Percentiles rank a stretch among this genome's conserved stretches.
Conservation (phyloP, 2,113 vertebrate genomes). For the Malaclemys terrapin region DNA sequence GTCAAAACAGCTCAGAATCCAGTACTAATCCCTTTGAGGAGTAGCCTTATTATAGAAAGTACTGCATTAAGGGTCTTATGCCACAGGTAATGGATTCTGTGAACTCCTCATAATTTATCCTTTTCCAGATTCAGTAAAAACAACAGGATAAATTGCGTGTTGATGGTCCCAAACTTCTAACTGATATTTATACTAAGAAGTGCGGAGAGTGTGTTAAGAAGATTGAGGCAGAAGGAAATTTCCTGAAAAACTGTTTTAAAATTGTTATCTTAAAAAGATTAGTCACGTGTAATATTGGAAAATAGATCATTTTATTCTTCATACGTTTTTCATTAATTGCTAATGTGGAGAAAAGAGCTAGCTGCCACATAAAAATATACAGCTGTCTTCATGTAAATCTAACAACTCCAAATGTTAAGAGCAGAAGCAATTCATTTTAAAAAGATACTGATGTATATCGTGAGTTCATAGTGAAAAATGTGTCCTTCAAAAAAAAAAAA, state of each 20-base stretch:
- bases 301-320: background rate
- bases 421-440: constrained; percentile 70
- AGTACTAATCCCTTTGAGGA: background rate
- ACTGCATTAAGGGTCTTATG: background rate
- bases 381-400: constrained; percentile 62
- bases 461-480: constrained; percentile 78
- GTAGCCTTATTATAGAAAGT: background rate
- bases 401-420: constrained; percentile 58
- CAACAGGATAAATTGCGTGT: background rate
- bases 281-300: background rate
- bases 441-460: constrained; percentile 76
- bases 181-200: background rate
- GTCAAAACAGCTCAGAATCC: background rate
- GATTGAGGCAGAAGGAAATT: background rate
- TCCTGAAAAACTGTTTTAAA: constrained; percentile 14
- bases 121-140: background rate
- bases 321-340: constrained; percentile 26
- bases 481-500: constrained; percentile 72
- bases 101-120: background rate
- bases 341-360: constrained; percentile 35
- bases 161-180: background rate
- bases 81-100: background rate
- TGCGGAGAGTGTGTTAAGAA: background rate
- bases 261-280: constrained; percentile 38
- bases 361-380: constrained; percentile 57